Evolutionary conservation across 2,888 invertebrate genomes (phyloP).

Genomic region (Aphodius granarius): DNA sequence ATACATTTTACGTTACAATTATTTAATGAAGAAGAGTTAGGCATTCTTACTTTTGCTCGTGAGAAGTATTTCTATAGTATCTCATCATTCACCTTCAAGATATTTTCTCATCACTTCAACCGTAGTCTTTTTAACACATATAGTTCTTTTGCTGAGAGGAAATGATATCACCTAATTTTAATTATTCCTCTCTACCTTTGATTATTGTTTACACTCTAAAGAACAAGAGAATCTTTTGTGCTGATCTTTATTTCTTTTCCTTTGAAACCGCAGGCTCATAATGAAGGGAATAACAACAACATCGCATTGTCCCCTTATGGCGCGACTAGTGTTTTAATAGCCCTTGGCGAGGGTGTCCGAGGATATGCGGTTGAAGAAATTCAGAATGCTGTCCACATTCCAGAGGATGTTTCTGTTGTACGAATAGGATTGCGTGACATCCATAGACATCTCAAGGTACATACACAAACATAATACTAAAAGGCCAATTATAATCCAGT

Average conservation of each 20-base stretch:
- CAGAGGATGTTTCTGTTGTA: constrained; percentile 71
- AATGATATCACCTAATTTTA: constrained; percentile 17
- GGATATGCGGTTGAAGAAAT: constrained; percentile 75
- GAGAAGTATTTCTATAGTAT: constrained; percentile 13
- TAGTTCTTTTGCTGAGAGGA: constrained; percentile 1
- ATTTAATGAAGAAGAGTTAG: background rate
- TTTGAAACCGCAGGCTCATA: constrained; percentile 59
- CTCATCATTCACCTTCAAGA: constrained; percentile 9
- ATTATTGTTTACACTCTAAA: background rate
- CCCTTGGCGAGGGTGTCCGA: constrained; percentile 76
- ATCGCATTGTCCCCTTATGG: constrained; percentile 86
- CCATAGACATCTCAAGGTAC: constrained; percentile 77
- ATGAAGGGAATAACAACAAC: constrained; percentile 74
- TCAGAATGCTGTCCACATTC: constrained; percentile 68
- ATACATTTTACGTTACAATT: constrained; percentile 6
- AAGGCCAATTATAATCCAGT: background rate
- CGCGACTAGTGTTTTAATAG: constrained; percentile 75
- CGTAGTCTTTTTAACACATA: background rate
- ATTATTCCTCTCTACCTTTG: background rate
- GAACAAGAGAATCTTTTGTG: background rate
- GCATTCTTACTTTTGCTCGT: constrained; percentile 12
- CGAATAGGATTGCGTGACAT: constrained; percentile 82
- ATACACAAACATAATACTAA: background rate
- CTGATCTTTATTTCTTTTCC: constrained; percentile 1
- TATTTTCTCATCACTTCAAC: background rate